These are phyloP conservation scores for Cryptoprocta ferox DNA, from an alignment of 2,797 vertebrate genomes.

Conservation along the genomic window DNA sequence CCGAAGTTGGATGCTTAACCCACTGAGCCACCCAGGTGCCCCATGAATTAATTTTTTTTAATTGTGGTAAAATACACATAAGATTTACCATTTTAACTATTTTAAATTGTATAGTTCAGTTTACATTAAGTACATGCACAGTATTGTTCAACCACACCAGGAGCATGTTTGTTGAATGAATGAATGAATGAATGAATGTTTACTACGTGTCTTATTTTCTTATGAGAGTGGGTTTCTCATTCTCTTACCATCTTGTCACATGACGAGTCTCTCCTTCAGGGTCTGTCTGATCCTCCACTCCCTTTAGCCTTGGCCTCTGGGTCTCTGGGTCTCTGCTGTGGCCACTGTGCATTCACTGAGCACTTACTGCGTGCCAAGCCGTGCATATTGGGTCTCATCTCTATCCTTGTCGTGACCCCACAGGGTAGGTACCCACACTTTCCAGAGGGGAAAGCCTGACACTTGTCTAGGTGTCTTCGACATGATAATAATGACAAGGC, in stretches of 20 bases:
- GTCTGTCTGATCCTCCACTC: background rate
- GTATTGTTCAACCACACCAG: too few relatives aligned
- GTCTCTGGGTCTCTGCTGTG: background rate
- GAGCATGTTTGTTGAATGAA: background rate
- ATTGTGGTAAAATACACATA: too few relatives aligned
- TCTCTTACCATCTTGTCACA: background rate
- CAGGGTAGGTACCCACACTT: background rate
- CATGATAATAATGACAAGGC: background rate
- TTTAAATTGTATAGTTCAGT: too few relatives aligned
- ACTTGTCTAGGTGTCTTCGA: background rate
- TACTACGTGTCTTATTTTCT: background rate
- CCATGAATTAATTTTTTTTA: too few relatives aligned
- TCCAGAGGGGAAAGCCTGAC: too few relatives aligned
- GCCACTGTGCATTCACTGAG: background rate
- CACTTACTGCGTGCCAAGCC: background rate
- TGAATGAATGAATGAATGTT: background rate
- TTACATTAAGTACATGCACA: too few relatives aligned
- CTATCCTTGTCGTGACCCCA: background rate
- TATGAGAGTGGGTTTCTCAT: too few relatives aligned
- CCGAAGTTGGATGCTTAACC: too few relatives aligned
- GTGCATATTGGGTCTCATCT: background rate
- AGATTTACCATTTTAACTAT: too few relatives aligned
- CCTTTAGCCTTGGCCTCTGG: background rate
- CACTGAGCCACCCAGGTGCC: too few relatives aligned
- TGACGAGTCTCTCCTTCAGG: background rate